Conservation (phyloP, 2,113 vertebrate species). For the Corvus moneduloides region DNA sequence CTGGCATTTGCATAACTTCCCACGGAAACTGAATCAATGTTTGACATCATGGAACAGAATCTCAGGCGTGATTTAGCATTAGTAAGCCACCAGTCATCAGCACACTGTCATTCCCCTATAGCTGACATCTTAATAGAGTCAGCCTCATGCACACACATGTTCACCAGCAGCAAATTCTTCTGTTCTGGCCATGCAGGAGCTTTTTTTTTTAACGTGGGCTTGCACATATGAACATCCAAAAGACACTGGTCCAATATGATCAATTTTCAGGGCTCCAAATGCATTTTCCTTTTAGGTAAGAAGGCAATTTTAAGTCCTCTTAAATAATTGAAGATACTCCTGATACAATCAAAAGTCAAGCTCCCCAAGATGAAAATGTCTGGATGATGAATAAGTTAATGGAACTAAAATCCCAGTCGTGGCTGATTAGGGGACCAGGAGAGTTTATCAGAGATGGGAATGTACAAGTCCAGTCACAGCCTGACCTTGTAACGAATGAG, state of each 20-base stretch:
- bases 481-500: conserved; percentile 86
- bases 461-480: conserved; percentile 70
- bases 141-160: background rate
- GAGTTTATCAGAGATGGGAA: conserved; percentile 66
- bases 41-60: conserved; percentile 64
- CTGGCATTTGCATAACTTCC: conserved; percentile 66
- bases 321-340: conserved; percentile 69
- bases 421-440: conserved; percentile 59
- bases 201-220: background rate
- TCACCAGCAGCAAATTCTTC: background rate
- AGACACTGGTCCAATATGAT: background rate
- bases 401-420: conserved; percentile 71
- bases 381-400: conserved; percentile 76
- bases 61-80: conserved; percentile 52
- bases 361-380: conserved; percentile 67
- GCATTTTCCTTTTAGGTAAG: conserved; percentile 29
- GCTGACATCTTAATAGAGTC: conserved; percentile 56
- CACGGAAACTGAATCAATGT: conserved; percentile 64
- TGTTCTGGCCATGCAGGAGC: background rate
- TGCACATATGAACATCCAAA: background rate
- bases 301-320: conserved; percentile 52
- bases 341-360: conserved; percentile 70
- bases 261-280: background rate
- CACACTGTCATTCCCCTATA: conserved; percentile 29
- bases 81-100: conserved; percentile 61